Evolutionary conservation across 2,113 vertebrate genomes (phyloP).

Genomic region (Numenius arquata): DNA sequence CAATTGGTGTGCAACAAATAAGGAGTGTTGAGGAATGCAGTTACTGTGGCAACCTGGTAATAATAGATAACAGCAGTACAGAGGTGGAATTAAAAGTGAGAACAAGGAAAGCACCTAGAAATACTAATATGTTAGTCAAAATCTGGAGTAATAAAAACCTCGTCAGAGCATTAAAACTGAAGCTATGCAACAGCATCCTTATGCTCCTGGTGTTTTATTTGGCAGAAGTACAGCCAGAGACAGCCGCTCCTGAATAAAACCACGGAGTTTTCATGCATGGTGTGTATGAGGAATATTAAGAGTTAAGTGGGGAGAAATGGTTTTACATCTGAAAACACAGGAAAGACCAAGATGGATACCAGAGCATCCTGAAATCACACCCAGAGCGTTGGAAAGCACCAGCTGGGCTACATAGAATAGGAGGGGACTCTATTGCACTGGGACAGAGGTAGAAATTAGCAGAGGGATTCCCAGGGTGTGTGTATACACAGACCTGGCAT

Average conservation of each 20-base stretch:
- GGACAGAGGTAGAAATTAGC: not conserved
- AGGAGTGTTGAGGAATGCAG: constrained; percentile 34
- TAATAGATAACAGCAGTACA: constrained; percentile 40
- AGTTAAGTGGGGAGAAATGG: not conserved
- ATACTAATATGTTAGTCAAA: not conserved
- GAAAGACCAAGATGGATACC: not conserved
- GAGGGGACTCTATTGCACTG: not conserved
- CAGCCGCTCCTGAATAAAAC: not conserved
- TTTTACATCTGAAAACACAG: not conserved
- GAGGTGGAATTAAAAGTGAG: constrained; percentile 32
- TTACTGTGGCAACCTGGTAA: constrained; percentile 55
- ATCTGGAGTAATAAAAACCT: not conserved
- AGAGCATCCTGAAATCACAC: not conserved
- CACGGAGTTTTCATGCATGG: not conserved
- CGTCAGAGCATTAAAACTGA: not conserved
- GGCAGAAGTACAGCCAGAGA: not conserved
- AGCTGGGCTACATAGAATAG: rapidly evolving
- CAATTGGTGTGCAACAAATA: constrained; percentile 37
- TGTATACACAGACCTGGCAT: not conserved
- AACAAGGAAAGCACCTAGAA: not conserved
- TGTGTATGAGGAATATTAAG: not conserved
- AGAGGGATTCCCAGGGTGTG: not conserved
- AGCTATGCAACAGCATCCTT: not conserved
- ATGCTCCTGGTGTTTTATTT: not conserved
- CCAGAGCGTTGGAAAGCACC: not conserved